Base-by-base conservation (phyloP, 1,140 invertebrate genomes). In the Venturia canescens region DNA sequence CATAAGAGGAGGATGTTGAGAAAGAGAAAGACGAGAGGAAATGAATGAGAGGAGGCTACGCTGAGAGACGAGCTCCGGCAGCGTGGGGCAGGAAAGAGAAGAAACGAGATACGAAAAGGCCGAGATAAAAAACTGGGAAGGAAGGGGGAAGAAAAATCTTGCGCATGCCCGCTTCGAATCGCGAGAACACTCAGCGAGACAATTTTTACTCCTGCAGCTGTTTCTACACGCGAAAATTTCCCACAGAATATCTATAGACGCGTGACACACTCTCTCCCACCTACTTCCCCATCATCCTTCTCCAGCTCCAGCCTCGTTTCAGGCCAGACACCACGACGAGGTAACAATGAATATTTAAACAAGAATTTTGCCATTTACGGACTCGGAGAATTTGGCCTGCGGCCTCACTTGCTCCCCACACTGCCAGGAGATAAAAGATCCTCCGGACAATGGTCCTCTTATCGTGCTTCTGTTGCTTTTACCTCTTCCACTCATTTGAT, bases 331-430 rank as follows among this genome's bases (percentile, higher is more conserved):
- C 60, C 74, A 53, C 44, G 66, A 50, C 34, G 50, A 66, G 27
- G 34, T 3, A 75, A 70, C 53, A 60, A 80, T 83, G 82, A 83
- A 83, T 83, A 83, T 83, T 80, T 83, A 80, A 78, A 78, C 75
- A 29, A 71, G 75, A 78, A 80, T 80, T 80, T 80, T 72, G 74
- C 79, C 78, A 53, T 16, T 78, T 48, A 67, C 50, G 57, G 38
- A 72, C 53, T 18, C n/a, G 66, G 63, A 71, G 76, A 53, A 78
- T 78, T 81, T 53, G 18, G 16, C 50, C n/a, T 21, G 16, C 50
- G 16, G 18, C n/a, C 50, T 53, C 50, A n/a, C 50, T 53, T n/a
- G 11, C 50, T n/a, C 21, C 63, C 15, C 31, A 70, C 3, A 31
- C 15, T 71, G 34, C n/a, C 31, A 60, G 16, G 72, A 77, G 74